Evolutionary conservation across 1,140 invertebrate species (phyloP).

Genomic region (Bombus balteatus): DNA sequence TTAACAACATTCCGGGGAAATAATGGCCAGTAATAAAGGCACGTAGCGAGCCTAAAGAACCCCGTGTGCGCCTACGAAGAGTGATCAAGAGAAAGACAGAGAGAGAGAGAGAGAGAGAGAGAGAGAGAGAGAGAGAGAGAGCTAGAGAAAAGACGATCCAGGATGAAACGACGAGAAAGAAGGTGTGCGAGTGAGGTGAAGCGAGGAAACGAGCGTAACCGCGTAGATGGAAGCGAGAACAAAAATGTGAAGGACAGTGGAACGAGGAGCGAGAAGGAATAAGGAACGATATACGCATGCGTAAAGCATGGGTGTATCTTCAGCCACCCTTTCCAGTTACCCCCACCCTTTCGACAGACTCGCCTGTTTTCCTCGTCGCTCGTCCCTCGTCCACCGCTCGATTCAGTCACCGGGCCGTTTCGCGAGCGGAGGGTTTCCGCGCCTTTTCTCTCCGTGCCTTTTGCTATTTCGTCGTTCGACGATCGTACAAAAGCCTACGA

Average conservation of each 20-base stretch:
- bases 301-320: slow-evolving; percentile 78
- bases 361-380: slow-evolving; percentile 53
- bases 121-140: slow-evolving; percentile 28
- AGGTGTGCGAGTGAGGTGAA: slow-evolving; percentile 2
- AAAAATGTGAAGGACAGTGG: slow-evolving; percentile 2
- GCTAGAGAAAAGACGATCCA: slow-evolving; percentile 20
- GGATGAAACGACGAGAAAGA: slow-evolving; percentile 8
- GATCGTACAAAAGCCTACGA: neutral
- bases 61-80: slow-evolving; percentile 2
- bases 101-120: neutral
- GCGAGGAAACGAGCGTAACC: neutral
- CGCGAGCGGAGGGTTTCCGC: slow-evolving; percentile 76
- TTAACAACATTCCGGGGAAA: slow-evolving; percentile 59
- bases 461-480: neutral
- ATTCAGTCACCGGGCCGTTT: slow-evolving; percentile 81
- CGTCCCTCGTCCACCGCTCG: slow-evolving; percentile 72
- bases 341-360: slow-evolving; percentile 17
- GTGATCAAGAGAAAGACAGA: slow-evolving; percentile 21
- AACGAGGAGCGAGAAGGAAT: slow-evolving; percentile 18
- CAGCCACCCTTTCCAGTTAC: slow-evolving; percentile 52
- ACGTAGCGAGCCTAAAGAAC: slow-evolving; percentile 41
- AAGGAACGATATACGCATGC: slow-evolving; percentile 66
- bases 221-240: neutral
- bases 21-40: slow-evolving; percentile 61
- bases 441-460: slow-evolving; percentile 67